Evolutionary conservation across 1,140 invertebrate genomes (phyloP).

Genomic region (Drosophila tristis): DNA sequence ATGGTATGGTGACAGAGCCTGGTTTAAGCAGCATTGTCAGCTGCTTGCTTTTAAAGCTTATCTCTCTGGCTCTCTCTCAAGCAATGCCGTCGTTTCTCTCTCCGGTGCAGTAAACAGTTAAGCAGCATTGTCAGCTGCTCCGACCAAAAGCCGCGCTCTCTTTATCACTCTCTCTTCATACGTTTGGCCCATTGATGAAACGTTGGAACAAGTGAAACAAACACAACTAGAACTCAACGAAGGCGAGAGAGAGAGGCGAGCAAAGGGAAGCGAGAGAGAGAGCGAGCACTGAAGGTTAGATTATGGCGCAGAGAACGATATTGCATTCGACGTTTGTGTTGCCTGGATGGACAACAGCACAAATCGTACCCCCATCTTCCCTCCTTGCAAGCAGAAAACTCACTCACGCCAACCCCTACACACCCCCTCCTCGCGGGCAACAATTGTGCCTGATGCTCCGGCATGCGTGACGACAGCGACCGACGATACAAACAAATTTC

Average conservation of each 20-base stretch:
- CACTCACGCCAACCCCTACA: not conserved
- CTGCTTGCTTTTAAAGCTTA: too few species aligned
- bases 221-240: constrained; percentile 15
- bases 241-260: constrained; percentile 6
- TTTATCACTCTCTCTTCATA: not conserved
- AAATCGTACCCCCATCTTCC: constrained; percentile 1
- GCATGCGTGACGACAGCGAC: constrained; percentile 81
- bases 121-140: too few species aligned
- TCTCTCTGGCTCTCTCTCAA: not conserved
- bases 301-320: constrained; percentile 7
- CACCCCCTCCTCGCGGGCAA: constrained; percentile 4
- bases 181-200: constrained; percentile 62
- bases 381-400: constrained; percentile 12
- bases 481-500: constrained; percentile 78
- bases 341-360: constrained; percentile 25
- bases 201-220: constrained; percentile 65
- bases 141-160: constrained; percentile 11
- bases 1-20: too few species aligned
- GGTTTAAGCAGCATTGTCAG: too few species aligned
- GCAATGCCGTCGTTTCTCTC: too few species aligned
- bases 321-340: constrained; percentile 9
- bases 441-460: constrained; percentile 79
- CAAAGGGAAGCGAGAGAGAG: not conserved
- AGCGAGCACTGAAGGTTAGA: not conserved
- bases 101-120: too few species aligned